Evolutionary conservation across 1,140 invertebrate species (phyloP), one percentile per base, ranked within the genome.

Genomic region (Odontomachus brunneus): DNA sequence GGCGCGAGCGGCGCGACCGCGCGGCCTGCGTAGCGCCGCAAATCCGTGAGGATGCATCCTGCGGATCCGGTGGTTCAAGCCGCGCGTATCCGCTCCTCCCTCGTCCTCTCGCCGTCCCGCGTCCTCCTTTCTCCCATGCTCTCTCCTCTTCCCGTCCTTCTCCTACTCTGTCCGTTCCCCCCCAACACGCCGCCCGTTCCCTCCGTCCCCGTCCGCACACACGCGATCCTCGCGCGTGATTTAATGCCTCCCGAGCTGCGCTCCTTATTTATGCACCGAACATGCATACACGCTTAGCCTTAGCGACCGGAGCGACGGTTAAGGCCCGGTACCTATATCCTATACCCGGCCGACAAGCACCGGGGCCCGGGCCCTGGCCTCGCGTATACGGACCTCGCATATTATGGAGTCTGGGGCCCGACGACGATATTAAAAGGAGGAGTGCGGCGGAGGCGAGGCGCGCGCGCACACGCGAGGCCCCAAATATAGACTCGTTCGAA

Each of bases 191-290:
- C n/a, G n/a, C n/a, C 9, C 22, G 72, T 19, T 19, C 55, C n/a
- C 4, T 5, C 22, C 24, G n/a, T 82, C 44, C n/a, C 69, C 69
- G 53, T 76, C 73, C 82, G 62, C 89, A 88, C 86, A 89, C 89
- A 87, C 89, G 89, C 90, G 89, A 93, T 92, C 78, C 76, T 84
- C 90, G 90, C 84, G 75, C 90, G 89, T 92, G 92, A 93, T 93
- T 93, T 93, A 93, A 93, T 93, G 86, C 91, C 86, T 85, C 88
- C 83, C 86, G 90, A 88, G 87, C 90, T 88, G 88, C 89, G 90
- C 91, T 92, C 85, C 90, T 93, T 93, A 93, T 94, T 94, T 94
- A 94, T 94, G 92, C 91, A 91, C 90, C 91, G 90, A 93, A 91
- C 91, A 93, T 92, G 89, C 88, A 91, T 91, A 91, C 91, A 91